Percentiles rank a stretch among this genome's conserved stretches.
Conservation (phyloP, 1,140 invertebrate genomes). For the Thaumatotibia leucotreta region DNA sequence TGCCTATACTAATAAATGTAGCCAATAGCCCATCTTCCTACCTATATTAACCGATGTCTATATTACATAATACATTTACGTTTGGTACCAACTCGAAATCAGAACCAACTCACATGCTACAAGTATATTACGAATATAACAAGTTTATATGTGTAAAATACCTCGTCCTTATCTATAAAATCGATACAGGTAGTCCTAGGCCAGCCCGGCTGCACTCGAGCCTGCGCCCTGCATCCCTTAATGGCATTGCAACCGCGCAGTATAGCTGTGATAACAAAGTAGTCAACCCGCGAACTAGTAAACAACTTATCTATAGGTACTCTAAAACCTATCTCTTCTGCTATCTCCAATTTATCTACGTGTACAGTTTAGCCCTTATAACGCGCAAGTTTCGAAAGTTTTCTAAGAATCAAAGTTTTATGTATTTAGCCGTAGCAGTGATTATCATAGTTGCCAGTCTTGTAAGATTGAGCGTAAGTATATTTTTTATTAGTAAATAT, state of each 20-base stretch:
- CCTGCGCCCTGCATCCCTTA: not conserved
- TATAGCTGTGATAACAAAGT: not conserved
- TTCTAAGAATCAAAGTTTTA: not conserved
- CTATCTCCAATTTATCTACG: not conserved
- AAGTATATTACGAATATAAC: not conserved
- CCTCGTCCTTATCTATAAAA: not conserved
- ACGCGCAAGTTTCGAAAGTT: not conserved
- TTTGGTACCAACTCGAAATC: too few species aligned
- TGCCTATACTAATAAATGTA: too few species aligned
- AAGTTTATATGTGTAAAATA: not conserved
- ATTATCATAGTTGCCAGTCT: not conserved
- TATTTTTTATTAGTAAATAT: not conserved
- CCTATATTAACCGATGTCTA: too few species aligned
- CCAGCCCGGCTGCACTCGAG: not conserved
- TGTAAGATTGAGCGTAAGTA: not conserved
- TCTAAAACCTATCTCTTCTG: not conserved
- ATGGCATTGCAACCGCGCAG: not conserved
- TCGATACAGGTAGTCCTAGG: conserved; percentile 4
- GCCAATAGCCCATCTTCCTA: too few species aligned
- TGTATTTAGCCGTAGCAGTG: not conserved
- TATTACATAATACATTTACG: too few species aligned
- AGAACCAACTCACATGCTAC: too few species aligned
- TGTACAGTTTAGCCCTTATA: not conserved
- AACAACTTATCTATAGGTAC: not conserved
- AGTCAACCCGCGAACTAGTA: not conserved